These are phyloP conservation scores for Leptobrachium ailaonicum DNA, from an alignment of 2,113 vertebrate genomes.

Conservation along the genomic window DNA sequence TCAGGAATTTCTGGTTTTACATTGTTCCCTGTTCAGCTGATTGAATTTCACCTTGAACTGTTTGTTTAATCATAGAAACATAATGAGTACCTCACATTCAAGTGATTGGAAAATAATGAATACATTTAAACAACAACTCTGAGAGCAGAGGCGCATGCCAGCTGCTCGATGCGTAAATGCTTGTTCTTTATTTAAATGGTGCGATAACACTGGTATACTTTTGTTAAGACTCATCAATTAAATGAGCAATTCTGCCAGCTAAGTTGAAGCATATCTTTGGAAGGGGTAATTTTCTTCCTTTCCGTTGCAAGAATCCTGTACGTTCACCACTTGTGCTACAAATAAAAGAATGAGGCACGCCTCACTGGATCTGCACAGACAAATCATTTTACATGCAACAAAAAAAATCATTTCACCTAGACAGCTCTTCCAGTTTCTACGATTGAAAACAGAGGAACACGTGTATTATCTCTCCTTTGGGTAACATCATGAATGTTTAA, in stretches of 20 bases:
- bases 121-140: constrained; percentile 27
- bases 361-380: constrained; percentile 17
- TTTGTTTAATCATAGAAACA: constrained; percentile 43
- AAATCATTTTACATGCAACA: constrained; percentile 7
- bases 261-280: constrained; percentile 33
- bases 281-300: constrained; percentile 31
- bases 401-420: constrained; percentile 2
- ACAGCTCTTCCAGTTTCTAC: constrained; percentile 12
- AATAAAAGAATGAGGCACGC: constrained; percentile 18
- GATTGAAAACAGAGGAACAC: background rate
- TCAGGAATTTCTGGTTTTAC: constrained; percentile 4
- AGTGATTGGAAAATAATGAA: constrained; percentile 44
- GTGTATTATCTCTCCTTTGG: background rate
- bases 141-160: constrained; percentile 6
- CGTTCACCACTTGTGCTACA: constrained; percentile 12
- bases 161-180: constrained; percentile 25
- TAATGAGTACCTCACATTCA: constrained; percentile 26
- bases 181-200: constrained; percentile 37
- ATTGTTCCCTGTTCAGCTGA: constrained; percentile 15
- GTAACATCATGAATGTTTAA: constrained; percentile 6
- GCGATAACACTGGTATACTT: constrained; percentile 19
- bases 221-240: constrained; percentile 43
- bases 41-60: constrained; percentile 45
- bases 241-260: constrained; percentile 25
- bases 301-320: constrained; percentile 5